Evolutionary conservation across 2,113 vertebrate genomes (phyloP), one percentile per base, ranked within the genome.

Genomic region (Thunnus maccoyii): DNA sequence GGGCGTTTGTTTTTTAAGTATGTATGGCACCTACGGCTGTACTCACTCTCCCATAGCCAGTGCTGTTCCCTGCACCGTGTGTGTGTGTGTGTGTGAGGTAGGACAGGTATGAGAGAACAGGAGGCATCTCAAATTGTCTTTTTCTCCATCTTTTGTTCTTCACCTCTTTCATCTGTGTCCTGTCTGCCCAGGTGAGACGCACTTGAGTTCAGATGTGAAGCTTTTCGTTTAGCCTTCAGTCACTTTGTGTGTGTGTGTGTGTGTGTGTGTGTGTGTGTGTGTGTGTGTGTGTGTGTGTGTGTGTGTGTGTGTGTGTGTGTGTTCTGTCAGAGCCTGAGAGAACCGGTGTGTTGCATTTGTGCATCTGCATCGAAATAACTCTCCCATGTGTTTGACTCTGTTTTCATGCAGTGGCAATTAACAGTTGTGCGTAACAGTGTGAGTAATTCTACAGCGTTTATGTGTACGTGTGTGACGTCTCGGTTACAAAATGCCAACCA

Each of bases 1-100:
- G 86, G 80, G 83, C 64, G 86, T 88, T 72, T 76, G 52, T 44
- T 72, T 83, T 63, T 73, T 12, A 17, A 67, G 27, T 72, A 47
- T 36, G 20, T 60, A 52, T 47, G 77, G 48, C 32, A 51, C 72
- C 56, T 84, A 83, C 46, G 22, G 64, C 55, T 73, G 18, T 62
- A 60, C 75, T 79, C 58, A 22, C 57, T 76, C 52, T 55, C 20
- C 70, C 58, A 27, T 69, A 65, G 47, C 69, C 56, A 63, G 60
- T 70, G 18, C 54, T 71, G 5, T 68, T 76, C 70, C 25, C 18
- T 30, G 27, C 61, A 51, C 3, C 60, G n/a, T 60, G 78, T 61
- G 36, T 58, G 60, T 36, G 10, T 64, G 58, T 52, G 32, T 73
- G 30, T 66, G 46, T 80, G 71, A 57, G 54, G 3, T 9, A 48